phyloP scores from a whole-genome alignment of 1,140 invertebrate species.

The Pseudomyrmex dendroicus region DNA sequence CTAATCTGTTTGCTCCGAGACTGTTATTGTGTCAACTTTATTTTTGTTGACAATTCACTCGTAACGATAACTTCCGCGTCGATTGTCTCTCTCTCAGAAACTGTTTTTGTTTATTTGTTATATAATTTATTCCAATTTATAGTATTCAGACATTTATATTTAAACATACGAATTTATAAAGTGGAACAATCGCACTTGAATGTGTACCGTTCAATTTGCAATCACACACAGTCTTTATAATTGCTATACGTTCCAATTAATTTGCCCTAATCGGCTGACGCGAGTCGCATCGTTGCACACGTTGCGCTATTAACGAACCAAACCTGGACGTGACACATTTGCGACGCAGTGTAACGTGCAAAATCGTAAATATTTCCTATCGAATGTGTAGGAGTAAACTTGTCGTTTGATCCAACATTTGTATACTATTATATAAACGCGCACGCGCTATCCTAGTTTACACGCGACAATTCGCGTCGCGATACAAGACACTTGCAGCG shows the following conservation, averaged over 20 bases:
- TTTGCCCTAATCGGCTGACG: not conserved
- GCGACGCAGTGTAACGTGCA: not conserved
- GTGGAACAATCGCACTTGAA: too few relatives aligned
- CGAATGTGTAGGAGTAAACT: not conserved
- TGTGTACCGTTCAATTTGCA: not conserved
- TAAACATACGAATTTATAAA: too few relatives aligned
- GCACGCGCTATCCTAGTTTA: not conserved
- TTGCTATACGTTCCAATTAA: constrained; percentile 12
- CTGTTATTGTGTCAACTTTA: not conserved
- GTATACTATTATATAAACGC: not conserved
- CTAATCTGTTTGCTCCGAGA: not conserved
- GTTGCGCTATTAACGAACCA: not conserved
- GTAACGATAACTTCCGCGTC: not conserved
- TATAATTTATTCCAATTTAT: too few relatives aligned
- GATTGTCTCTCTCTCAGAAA: too few relatives aligned
- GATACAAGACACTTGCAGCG: constrained; percentile 1
- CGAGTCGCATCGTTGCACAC: not conserved
- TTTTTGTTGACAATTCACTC: not conserved
- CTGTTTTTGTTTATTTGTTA: too few relatives aligned
- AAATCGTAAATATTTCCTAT: constrained; percentile 26
- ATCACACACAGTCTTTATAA: not conserved
- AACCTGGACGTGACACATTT: constrained; percentile 27
- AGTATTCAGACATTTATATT: too few relatives aligned
- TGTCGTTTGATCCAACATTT: not conserved
- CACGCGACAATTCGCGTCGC: not conserved